Percentiles rank a stretch among this genome's conserved stretches.
Evolutionary conservation across 2,113 vertebrate species (phyloP).

Genomic region (Mesocricetus auratus): DNA sequence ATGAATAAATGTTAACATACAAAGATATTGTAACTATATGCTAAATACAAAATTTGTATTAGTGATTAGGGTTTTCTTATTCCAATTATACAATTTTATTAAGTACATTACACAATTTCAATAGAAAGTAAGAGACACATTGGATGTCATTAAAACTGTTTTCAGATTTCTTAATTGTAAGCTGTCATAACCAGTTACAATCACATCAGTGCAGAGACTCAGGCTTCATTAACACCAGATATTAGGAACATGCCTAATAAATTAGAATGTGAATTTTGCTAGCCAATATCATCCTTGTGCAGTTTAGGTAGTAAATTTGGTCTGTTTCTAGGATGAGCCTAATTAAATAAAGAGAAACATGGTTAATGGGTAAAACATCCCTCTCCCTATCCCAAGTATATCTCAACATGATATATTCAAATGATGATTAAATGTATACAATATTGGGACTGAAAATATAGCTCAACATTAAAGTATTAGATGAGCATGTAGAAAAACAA

Average conservation of each 20-base stretch:
- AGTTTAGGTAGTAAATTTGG: not conserved
- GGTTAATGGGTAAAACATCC: not conserved
- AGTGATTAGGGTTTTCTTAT: not conserved
- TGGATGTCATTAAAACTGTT: not conserved
- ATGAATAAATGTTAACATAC: not conserved
- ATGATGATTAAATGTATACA: not conserved
- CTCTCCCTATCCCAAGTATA: not conserved
- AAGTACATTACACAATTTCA: slow-evolving; percentile 4
- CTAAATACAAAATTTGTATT: not conserved
- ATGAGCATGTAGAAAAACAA: no score
- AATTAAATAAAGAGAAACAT: not conserved
- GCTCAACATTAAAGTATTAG: not conserved
- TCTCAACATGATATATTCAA: not conserved
- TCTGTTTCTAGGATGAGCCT: not conserved
- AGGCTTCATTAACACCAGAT: accelerated
- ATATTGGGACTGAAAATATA: not conserved
- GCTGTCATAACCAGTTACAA: not conserved
- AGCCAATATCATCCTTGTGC: not conserved
- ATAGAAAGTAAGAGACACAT: not conserved
- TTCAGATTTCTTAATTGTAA: not conserved
- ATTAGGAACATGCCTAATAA: not conserved
- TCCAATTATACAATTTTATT: not conserved
- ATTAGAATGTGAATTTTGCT: not conserved
- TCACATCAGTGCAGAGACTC: not conserved
- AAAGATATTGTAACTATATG: not conserved